Conservation (phyloP, 2,888 invertebrate species). For the Matsumyia berberina region DNA sequence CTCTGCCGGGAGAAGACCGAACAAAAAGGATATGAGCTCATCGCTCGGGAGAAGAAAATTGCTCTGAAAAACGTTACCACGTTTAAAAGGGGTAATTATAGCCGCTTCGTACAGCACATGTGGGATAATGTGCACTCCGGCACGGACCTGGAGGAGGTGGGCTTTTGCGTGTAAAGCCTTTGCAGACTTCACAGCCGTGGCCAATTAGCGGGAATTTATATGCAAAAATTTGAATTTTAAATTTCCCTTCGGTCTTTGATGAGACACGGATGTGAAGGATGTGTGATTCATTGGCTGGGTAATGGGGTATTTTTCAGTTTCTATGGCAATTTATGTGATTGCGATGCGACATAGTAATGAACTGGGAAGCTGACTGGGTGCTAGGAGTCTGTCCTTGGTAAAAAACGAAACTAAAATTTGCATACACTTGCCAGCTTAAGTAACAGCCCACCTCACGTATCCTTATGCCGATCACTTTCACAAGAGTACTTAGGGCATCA, state of each 20-base stretch:
- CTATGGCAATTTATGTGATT: conserved; percentile 33
- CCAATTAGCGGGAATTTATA: conserved; percentile 74
- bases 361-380: not conserved
- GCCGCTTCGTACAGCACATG: conserved; percentile 69
- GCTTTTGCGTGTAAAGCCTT: conserved; percentile 17
- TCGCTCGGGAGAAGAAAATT: conserved; percentile 44
- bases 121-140: conserved; percentile 51
- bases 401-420: too few relatives aligned
- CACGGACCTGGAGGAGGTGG: conserved; percentile 37
- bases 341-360: not conserved
- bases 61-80: conserved; percentile 58
- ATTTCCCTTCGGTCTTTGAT: conserved; percentile 45
- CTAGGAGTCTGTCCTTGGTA: too few relatives aligned
- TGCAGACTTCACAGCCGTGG: conserved; percentile 58
- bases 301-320: conserved; percentile 30
- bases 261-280: conserved; percentile 63
- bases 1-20: conserved; percentile 1
- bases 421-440: too few relatives aligned
- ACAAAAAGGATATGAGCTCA: conserved; percentile 10
- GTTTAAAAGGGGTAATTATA: conserved; percentile 75
- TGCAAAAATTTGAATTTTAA: conserved; percentile 75
- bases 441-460: too few relatives aligned
- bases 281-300: conserved; percentile 70
- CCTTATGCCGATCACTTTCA: too few relatives aligned
- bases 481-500: too few relatives aligned